A percentile compares a stretch with the other conserved stretches of the same genome.
These are phyloP conservation scores for Lampris megalopsis DNA, from an alignment of 2,113 vertebrate species.

Conservation along the genomic window DNA sequence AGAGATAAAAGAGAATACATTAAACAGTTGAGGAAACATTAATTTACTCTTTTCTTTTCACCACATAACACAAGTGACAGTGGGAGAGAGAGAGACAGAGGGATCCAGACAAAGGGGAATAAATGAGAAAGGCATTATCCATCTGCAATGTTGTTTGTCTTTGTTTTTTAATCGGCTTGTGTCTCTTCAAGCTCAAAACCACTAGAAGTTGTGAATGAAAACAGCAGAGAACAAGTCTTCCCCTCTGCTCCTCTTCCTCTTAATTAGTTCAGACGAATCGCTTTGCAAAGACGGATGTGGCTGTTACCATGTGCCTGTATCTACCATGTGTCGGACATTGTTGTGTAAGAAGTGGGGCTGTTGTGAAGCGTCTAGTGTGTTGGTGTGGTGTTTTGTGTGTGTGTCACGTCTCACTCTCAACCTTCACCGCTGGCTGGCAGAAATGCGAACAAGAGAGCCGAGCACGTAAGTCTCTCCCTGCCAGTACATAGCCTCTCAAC, in stretches of 20 bases:
- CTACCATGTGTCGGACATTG: too few relatives aligned
- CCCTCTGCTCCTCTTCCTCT: slow-evolving; percentile 1
- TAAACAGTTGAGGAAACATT: not conserved
- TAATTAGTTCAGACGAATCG: slow-evolving; percentile 59
- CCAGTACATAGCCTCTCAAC: too few relatives aligned
- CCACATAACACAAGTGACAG: too few relatives aligned
- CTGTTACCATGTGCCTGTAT: slow-evolving; percentile 22
- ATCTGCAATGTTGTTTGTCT: slow-evolving; percentile 34
- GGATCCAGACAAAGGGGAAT: slow-evolving; percentile 28
- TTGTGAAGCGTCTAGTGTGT: too few relatives aligned
- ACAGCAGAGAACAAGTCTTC: slow-evolving; percentile 35
- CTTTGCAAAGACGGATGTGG: slow-evolving; percentile 54
- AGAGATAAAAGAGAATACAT: not conserved
- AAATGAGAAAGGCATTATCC: slow-evolving; percentile 43
- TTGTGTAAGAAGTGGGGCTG: too few relatives aligned
- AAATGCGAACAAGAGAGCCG: too few relatives aligned
- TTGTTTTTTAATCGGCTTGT: slow-evolving; percentile 51
- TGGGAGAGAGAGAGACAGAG: not conserved
- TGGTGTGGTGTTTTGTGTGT: too few relatives aligned
- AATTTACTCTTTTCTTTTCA: not conserved
- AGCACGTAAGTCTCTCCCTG: too few relatives aligned
- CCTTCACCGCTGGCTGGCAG: too few relatives aligned
- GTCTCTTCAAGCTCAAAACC: slow-evolving; percentile 36
- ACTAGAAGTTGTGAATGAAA: slow-evolving; percentile 57
- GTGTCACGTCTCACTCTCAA: too few relatives aligned